Percentiles rank a stretch among this genome's conserved stretches.
These are phyloP conservation scores for Heliconius himera DNA, from an alignment of 1,140 invertebrate species.

Conservation along the genomic window DNA sequence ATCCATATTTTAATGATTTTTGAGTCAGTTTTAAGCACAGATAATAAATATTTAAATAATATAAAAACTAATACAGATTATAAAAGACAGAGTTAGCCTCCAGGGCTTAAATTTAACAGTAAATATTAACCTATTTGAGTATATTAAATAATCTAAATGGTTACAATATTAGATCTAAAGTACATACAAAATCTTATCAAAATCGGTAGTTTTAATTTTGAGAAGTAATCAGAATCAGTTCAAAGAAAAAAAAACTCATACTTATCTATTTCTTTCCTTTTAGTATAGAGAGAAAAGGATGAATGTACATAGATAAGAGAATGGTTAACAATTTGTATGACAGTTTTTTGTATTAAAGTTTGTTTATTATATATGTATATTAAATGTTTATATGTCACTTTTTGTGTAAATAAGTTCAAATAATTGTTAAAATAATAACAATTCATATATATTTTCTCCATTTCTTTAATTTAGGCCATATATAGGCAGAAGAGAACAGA, in stretches of 20 bases:
- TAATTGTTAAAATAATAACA: neutral
- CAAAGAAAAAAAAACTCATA: neutral
- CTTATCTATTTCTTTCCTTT: neutral
- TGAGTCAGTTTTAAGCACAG: neutral
- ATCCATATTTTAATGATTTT: neutral
- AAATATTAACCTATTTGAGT: conserved; percentile 38
- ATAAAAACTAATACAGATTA: conserved; percentile 20
- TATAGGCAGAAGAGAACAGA: conserved; percentile 6
- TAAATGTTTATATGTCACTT: neutral
- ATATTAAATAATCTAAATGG: conserved; percentile 38
- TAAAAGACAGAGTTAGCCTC: conserved; percentile 31
- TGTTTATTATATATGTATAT: neutral
- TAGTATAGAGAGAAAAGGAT: neutral
- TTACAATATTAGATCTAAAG: conserved; percentile 36
- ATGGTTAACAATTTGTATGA: too few species aligned
- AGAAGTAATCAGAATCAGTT: neutral
- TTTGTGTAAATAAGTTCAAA: neutral
- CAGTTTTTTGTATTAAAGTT: neutral
- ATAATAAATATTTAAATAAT: conserved; percentile 23
- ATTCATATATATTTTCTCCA: neutral
- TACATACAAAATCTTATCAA: conserved; percentile 29
- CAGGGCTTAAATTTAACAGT: conserved; percentile 35
- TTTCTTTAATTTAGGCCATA: conserved; percentile 17
- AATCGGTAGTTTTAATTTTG: neutral
- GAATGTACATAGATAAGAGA: neutral